phyloP scores from a whole-genome alignment of 2,797 vertebrate species.

The Phalloptychus januarius region DNA sequence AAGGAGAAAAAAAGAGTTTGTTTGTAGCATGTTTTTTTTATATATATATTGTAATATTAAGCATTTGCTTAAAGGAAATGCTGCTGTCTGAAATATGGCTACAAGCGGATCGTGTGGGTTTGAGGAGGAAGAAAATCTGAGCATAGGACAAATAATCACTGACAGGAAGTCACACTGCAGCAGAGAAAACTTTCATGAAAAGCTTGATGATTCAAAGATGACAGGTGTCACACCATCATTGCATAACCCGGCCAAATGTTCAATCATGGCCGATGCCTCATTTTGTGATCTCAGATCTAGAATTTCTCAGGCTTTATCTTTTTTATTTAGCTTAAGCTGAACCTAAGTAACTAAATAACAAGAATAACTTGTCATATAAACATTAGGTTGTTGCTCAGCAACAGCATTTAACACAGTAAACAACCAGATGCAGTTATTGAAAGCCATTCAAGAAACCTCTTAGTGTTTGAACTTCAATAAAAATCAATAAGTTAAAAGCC shows the following conservation, averaged over 20 bases:
- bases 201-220: conserved; percentile 8
- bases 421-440: background rate
- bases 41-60: no score
- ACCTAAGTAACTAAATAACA: background rate
- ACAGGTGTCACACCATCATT: conserved; percentile 16
- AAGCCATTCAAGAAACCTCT: background rate
- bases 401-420: background rate
- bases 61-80: background rate
- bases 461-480: background rate
- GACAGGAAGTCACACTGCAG: background rate
- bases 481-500: background rate
- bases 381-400: background rate
- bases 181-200: background rate
- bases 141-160: background rate
- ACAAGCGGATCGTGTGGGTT: background rate
- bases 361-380: background rate
- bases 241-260: conserved; percentile 25
- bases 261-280: conserved; percentile 8
- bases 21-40: conserved; percentile 11
- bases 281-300: conserved; percentile 19
- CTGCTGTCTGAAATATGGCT: background rate
- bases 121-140: background rate
- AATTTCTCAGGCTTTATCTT: conserved; percentile 9
- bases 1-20: conserved; percentile 6
- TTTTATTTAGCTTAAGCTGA: background rate